Base-by-base conservation (phyloP, 53 echinoderm and acorn worm genomes). In the Mesocentrotus franciscanus region DNA sequence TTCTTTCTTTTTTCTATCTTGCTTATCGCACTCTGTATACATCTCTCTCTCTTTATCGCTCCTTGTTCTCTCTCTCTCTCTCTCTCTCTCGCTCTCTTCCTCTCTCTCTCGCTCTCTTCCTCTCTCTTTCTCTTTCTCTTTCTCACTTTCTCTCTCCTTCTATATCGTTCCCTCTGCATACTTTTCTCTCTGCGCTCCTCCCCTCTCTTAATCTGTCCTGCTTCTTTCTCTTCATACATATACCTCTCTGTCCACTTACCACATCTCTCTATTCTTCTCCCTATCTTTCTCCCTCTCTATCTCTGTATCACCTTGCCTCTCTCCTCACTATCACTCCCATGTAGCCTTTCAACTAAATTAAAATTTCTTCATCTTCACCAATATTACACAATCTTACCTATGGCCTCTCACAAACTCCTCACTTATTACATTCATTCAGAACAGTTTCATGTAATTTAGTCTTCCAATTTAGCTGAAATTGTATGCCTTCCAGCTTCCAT, bases 361-460 rank as follows among this genome's bases (percentile, higher is more conserved):
- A 18, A 55, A 49, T 49, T 55, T 16, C 76, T 30, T 76, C 49
- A 49, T 84, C 84, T 84, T 84, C 22, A 20, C 42, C 84, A 76
- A 76, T 76, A 76, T 30, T 22, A 33, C 16, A 14, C 76, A 0
- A 15, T 76, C 76, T 76, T 76, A 30, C 33, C 76, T 10, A 14
- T 20, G 84, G 84, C 84, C 84, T 55, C 84, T 84, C 49, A 15
- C 84, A 49, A 42, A 84, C 49, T 84, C 84, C 75, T 29, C 55
- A 87, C 29, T 87, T 56, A 87, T 87, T 56, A 87, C 87, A 57
- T 87, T 87, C 87, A 87, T 87, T 59, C n/a, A 29, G 84, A 55
- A 87, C 57, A 87, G 58, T 87, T 56, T 87, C 59, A 87, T 58
- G 27, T 58, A 42, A 87, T 87, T 59, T 27, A 87, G 87, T 27